Evolutionary conservation across 2,113 vertebrate genomes (phyloP).

Genomic region (cattle (Bos taurus)): ARS-UCD2.0 NC_037342.1:61776001-61776500

Average conservation of each 20-base stretch:
- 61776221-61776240: background rate
- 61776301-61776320: background rate
- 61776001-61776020: background rate
- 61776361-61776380: background rate
- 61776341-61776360: background rate
- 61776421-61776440: background rate
- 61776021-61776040: background rate
- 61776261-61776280: accelerated
- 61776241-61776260: background rate
- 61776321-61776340: background rate
- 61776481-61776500: background rate
- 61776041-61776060: background rate
- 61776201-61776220: background rate
- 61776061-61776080: background rate
- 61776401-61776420: background rate
- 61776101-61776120: background rate
- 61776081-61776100: background rate
- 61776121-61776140: background rate
- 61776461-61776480: background rate
- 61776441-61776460: background rate
- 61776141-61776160: background rate
- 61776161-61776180: background rate
- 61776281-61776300: background rate
- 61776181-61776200: background rate
- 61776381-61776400: background rate